Evolutionary conservation across 2,113 vertebrate species (phyloP).

Genomic region (Morone chrysops): DNA sequence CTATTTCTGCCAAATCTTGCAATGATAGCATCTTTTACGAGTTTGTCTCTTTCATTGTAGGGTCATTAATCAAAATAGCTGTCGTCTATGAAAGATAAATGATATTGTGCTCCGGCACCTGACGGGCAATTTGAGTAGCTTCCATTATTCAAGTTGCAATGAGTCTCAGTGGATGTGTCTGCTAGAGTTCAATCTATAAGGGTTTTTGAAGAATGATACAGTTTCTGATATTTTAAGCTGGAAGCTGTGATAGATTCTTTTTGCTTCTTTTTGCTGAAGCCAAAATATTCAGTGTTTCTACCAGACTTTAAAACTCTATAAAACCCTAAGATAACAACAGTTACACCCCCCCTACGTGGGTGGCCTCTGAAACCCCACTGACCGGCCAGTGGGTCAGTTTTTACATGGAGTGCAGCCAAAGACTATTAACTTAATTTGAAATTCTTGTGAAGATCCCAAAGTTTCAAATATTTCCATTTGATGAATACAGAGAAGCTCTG

Average conservation of each 20-base stretch:
- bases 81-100: conserved; percentile 59
- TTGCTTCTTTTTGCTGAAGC: conserved; percentile 8
- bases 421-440: conserved; percentile 5
- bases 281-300: background rate
- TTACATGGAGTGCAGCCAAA: background rate
- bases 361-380: conserved; percentile 1
- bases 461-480: conserved; percentile 11
- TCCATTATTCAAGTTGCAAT: conserved; percentile 48
- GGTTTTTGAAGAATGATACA: conserved; percentile 33
- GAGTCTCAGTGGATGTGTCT: conserved; percentile 41
- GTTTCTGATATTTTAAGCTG: conserved; percentile 15
- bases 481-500: background rate
- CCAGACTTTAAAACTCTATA: background rate
- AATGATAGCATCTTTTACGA: conserved; percentile 52
- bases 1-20: conserved; percentile 11
- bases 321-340: background rate
- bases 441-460: background rate
- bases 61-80: conserved; percentile 63
- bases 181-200: conserved; percentile 21
- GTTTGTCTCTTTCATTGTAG: conserved; percentile 43
- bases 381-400: background rate
- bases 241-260: conserved; percentile 24
- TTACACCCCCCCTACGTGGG: background rate
- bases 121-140: conserved; percentile 42
- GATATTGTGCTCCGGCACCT: conserved; percentile 51